Conservation (phyloP, 2,113 vertebrate species). For the Lycocorax pyrrhopterus region DNA sequence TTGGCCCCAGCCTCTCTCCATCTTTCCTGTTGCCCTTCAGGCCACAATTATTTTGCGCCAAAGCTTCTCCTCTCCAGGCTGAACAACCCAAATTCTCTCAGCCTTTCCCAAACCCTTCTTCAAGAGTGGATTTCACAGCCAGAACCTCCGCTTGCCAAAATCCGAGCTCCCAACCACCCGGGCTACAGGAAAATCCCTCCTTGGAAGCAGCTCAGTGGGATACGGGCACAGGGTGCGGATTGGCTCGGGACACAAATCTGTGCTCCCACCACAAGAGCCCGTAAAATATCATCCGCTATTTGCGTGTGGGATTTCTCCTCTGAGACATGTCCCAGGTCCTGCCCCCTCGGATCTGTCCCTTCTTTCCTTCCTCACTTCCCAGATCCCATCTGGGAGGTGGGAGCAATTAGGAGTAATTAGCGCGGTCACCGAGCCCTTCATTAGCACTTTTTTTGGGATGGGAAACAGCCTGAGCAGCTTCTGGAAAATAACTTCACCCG, state of each 20-base stretch:
- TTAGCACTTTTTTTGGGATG: background rate
- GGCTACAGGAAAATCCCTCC: background rate
- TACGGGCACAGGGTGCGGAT: background rate
- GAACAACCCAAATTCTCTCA: background rate
- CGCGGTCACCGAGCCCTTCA: background rate
- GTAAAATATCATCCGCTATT: background rate
- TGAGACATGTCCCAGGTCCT: background rate
- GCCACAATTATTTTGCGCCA: background rate
- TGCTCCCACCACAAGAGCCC: background rate
- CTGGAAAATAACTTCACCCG: background rate
- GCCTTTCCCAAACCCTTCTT: background rate
- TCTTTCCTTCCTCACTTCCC: background rate
- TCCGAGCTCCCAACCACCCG: accelerated
- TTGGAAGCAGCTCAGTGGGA: background rate
- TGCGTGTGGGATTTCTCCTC: background rate
- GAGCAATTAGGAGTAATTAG: background rate
- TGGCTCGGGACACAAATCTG: background rate
- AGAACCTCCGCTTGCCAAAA: background rate
- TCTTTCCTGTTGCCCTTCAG: background rate
- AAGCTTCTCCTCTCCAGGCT: background rate
- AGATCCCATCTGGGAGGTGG: background rate
- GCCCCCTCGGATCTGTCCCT: background rate
- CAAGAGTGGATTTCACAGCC: background rate
- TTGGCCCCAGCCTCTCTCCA: background rate
- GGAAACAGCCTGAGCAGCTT: background rate